These are phyloP conservation scores for Hartigia nigra DNA, from an alignment of 2,888 invertebrate species.

Conservation along the genomic window DNA sequence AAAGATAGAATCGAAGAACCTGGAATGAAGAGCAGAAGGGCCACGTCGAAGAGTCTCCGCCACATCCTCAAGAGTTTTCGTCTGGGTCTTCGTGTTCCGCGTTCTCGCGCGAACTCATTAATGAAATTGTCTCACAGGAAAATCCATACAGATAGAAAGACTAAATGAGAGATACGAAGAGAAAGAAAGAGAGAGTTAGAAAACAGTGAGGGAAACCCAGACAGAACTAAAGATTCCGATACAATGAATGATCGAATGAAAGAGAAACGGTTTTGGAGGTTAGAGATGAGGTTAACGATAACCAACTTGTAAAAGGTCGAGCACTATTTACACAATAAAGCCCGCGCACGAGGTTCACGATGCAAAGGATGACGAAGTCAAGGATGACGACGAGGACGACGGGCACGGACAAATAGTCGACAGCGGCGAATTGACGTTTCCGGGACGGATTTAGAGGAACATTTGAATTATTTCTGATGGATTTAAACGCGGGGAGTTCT, in stretches of 20 bases:
- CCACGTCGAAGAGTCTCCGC: conserved; percentile 2
- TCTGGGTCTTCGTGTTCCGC: conserved; percentile 3
- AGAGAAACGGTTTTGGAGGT: background rate
- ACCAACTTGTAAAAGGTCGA: background rate
- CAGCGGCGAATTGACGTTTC: background rate
- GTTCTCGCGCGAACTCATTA: background rate
- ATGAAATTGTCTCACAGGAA: conserved; percentile 3
- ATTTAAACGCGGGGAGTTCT: background rate
- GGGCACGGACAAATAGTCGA: background rate
- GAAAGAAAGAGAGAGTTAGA: background rate
- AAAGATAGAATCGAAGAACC: conserved; percentile 24
- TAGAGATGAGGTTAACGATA: background rate
- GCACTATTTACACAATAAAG: background rate
- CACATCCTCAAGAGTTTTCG: conserved; percentile 6
- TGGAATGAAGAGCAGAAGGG: conserved; percentile 23
- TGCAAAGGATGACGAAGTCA: background rate
- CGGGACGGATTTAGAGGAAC: background rate
- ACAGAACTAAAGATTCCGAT: background rate
- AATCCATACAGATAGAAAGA: background rate
- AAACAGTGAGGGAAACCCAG: background rate
- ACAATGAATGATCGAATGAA: background rate
- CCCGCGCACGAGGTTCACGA: background rate
- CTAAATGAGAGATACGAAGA: background rate
- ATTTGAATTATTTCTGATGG: background rate
- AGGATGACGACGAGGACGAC: background rate